These are phyloP conservation scores for Criorhina ranunculi DNA, from an alignment of 2,888 invertebrate species.

Conservation along the genomic window DNA sequence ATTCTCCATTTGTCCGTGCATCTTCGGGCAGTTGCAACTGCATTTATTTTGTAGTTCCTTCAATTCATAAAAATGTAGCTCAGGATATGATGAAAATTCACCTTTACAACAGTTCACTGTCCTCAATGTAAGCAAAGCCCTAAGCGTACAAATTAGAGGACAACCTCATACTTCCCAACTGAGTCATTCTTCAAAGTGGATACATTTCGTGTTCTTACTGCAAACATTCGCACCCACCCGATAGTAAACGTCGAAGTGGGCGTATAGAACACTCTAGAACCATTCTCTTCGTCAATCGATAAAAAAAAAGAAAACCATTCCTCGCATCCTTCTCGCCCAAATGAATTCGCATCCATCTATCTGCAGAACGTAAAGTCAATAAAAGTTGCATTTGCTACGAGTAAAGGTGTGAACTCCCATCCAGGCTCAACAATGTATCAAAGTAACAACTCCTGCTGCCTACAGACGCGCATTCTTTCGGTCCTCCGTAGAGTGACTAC, in stretches of 20 bases:
- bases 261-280: not conserved
- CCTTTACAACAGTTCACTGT: too few relatives aligned
- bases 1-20: too few relatives aligned
- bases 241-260: not conserved
- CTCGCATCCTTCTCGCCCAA: conserved; percentile 41
- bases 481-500: conserved; percentile 49
- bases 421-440: conserved; percentile 42
- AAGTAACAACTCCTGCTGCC: conserved; percentile 17
- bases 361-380: conserved; percentile 61
- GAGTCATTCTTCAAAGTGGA: too few relatives aligned
- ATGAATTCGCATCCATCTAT: conserved; percentile 58
- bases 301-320: conserved; percentile 11
- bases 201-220: not conserved
- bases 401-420: conserved; percentile 57
- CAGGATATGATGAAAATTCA: too few relatives aligned
- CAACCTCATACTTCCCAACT: not conserved
- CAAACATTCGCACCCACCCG: not conserved
- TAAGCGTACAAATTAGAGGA: too few relatives aligned
- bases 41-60: too few relatives aligned
- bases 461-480: conserved; percentile 40
- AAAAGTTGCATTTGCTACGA: conserved; percentile 58
- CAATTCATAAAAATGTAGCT: too few relatives aligned
- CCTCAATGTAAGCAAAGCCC: too few relatives aligned
- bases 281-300: conserved; percentile 20
- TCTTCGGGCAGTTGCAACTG: too few relatives aligned